These are phyloP conservation scores for Steatornis caripensis DNA, from an alignment of 2,113 vertebrate genomes.

Conservation along the genomic window DNA sequence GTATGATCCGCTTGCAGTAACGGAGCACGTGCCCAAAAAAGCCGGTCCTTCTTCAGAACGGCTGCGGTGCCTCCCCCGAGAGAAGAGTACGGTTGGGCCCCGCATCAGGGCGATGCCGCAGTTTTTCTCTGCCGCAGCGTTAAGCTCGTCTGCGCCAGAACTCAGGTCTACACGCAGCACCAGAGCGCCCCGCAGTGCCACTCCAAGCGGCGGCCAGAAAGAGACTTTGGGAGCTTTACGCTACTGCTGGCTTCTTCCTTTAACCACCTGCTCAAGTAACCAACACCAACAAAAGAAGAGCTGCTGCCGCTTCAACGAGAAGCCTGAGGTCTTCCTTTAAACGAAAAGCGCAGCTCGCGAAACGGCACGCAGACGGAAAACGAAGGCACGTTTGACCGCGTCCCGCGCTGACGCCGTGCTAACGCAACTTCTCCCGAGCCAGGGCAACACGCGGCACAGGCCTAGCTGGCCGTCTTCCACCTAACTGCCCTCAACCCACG, in stretches of 20 bases:
- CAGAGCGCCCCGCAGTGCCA: background rate
- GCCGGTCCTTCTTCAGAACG: background rate
- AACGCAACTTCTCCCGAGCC: background rate
- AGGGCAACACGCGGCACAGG: background rate
- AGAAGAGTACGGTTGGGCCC: rapidly evolving
- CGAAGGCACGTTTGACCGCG: background rate
- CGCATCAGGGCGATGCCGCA: rapidly evolving
- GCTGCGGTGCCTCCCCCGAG: background rate
- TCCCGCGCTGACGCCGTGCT: background rate
- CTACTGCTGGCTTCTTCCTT: no score
- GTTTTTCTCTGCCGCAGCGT: rapidly evolving
- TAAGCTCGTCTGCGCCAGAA: rapidly evolving
- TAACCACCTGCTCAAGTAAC: background rate
- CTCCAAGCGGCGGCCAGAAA: rapidly evolving
- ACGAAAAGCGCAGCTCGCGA: background rate
- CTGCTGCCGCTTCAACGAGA: rapidly evolving
- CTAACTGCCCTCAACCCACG: background rate
- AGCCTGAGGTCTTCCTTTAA: constrained; percentile 54
- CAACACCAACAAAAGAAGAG: background rate
- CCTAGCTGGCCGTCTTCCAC: background rate
- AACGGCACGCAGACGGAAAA: background rate
- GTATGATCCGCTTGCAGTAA: background rate
- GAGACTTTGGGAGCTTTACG: background rate
- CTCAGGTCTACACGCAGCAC: rapidly evolving
- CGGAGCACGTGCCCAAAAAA: background rate